Evolutionary conservation across 1,140 invertebrate genomes (phyloP).

Genomic region (Brachionus koreanus): DNA sequence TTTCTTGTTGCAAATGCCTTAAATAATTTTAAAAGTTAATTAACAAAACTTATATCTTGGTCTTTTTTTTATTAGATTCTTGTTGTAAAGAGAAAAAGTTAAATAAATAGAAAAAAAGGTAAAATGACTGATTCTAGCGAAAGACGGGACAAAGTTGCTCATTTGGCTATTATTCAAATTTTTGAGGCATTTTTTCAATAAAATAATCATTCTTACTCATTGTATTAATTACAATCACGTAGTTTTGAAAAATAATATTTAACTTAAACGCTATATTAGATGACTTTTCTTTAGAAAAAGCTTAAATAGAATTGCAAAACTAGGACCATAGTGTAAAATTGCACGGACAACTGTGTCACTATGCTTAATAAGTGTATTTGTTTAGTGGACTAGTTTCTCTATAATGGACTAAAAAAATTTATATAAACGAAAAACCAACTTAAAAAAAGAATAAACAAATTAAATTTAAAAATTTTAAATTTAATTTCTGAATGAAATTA

Average conservation of each 20-base stretch:
- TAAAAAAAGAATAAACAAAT: not conserved
- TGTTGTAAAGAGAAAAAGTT: not conserved
- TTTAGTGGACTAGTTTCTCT: not conserved
- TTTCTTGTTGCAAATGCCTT: not conserved
- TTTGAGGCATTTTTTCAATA: not conserved
- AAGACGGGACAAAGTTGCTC: not conserved
- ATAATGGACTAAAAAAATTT: not conserved
- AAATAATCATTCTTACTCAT: not conserved
- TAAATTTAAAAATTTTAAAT: not conserved
- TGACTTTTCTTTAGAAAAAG: constrained; percentile 25
- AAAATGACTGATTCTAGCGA: not conserved
- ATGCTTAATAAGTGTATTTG: not conserved
- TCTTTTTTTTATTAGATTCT: not conserved
- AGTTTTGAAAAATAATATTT: constrained; percentile 15
- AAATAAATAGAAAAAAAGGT: not conserved
- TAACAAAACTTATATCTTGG: not conserved
- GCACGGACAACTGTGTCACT: constrained; percentile 17
- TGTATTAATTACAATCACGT: constrained; percentile 40
- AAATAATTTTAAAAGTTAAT: not conserved
- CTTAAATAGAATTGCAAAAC: not conserved
- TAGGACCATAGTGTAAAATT: not conserved
- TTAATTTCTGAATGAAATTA: not conserved
- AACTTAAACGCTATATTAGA: constrained; percentile 8
- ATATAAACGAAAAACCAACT: not conserved
- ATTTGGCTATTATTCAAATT: not conserved